Percentiles rank a stretch among this genome's conserved stretches.
Evolutionary conservation across 1,140 invertebrate genomes (phyloP).

Genomic region (Drosophila malerkotliana): DNA sequence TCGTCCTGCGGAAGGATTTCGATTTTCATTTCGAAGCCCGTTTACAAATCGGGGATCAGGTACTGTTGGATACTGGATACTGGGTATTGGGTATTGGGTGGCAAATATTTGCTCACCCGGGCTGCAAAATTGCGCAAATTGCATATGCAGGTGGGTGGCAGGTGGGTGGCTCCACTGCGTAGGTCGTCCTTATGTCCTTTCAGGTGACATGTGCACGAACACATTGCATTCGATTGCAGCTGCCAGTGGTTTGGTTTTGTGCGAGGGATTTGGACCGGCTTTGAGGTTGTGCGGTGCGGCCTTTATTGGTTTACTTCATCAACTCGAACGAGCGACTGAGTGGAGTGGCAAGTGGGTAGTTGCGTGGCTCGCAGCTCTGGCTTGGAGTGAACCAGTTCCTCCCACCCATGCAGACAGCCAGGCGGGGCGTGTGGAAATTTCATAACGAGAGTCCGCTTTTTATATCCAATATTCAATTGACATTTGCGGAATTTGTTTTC

Average conservation of each 20-base stretch:
- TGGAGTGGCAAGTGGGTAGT: constrained; percentile 1
- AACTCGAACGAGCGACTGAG: constrained; percentile 61
- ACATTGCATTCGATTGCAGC: constrained; percentile 48
- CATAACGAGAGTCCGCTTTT: constrained; percentile 63
- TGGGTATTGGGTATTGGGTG: neutral
- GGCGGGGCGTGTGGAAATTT: constrained; percentile 69
- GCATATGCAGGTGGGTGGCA: constrained; percentile 41
- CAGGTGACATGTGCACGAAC: constrained; percentile 67
- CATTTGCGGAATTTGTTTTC: constrained; percentile 68
- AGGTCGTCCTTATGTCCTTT: constrained; percentile 34
- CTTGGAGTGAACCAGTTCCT: neutral
- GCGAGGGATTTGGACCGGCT: constrained; percentile 60
- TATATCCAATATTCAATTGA: constrained; percentile 80
- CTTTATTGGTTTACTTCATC: constrained; percentile 80
- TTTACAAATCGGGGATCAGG: neutral
- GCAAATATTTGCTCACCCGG: constrained; percentile 69
- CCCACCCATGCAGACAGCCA: constrained; percentile 35
- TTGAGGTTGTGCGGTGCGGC: constrained; percentile 58
- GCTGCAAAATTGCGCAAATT: constrained; percentile 78
- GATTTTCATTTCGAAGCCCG: neutral
- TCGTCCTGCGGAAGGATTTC: neutral
- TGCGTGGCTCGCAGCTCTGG: too few species aligned
- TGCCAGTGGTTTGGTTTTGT: constrained; percentile 15
- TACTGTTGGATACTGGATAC: neutral
- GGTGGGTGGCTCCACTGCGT: neutral